These are phyloP conservation scores for Antigone vipio DNA, from an alignment of 2,113 vertebrate genomes.

Conservation along the genomic window DNA sequence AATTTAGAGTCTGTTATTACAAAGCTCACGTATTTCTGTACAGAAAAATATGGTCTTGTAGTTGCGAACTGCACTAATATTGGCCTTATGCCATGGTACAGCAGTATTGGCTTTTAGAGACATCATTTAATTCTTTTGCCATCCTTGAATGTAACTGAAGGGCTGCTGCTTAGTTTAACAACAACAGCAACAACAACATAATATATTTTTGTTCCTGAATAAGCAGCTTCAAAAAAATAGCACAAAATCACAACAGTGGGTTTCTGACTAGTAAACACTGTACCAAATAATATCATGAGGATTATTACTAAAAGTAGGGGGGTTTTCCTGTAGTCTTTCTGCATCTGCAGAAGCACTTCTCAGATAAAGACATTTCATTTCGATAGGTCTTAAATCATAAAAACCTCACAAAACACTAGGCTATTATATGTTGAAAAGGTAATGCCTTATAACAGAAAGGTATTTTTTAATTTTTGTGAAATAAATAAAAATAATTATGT, in stretches of 20 bases:
- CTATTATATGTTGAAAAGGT: neutral
- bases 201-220: neutral
- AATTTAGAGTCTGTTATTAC: neutral
- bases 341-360: constrained; percentile 1
- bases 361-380: neutral
- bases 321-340: neutral
- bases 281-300: neutral
- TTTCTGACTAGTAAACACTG: neutral
- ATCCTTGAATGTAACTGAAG: neutral
- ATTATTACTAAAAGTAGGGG: neutral
- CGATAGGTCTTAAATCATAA: neutral
- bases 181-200: neutral
- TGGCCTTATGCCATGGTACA: neutral
- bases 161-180: neutral
- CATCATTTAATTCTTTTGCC: neutral
- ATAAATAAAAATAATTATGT: neutral
- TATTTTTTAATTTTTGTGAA: neutral
- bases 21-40: neutral
- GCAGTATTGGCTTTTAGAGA: neutral
- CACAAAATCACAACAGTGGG: neutral
- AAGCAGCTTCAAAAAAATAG: neutral
- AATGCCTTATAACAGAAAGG: neutral
- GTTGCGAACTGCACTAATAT: neutral
- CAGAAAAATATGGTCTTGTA: neutral
- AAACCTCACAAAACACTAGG: neutral